Percentiles rank a stretch among this genome's conserved stretches.
Evolutionary conservation across 2,888 invertebrate species (phyloP).

Genomic region (Troides aeacus): DNA sequence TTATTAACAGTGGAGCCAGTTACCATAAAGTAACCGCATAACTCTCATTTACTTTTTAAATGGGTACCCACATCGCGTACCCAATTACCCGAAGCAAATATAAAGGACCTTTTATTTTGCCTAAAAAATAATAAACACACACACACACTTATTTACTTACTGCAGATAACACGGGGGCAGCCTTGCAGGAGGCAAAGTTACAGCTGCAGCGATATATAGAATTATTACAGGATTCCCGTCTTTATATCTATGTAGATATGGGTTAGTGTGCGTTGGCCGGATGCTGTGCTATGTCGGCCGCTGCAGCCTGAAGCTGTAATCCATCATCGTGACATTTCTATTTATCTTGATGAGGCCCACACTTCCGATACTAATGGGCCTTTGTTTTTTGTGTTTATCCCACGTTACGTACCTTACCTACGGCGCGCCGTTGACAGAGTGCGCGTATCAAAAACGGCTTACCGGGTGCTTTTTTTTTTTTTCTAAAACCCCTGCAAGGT

Average conservation of each 20-base stretch:
- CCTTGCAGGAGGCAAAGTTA: constrained; percentile 50
- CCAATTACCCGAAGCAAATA: constrained; percentile 39
- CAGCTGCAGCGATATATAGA: constrained; percentile 35
- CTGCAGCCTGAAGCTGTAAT: constrained; percentile 59
- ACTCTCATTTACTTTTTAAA: constrained; percentile 23
- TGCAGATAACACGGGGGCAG: constrained; percentile 54
- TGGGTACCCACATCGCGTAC: constrained; percentile 33
- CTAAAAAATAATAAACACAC: constrained; percentile 39
- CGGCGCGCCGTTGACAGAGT: constrained; percentile 28
- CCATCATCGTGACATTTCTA: constrained; percentile 76
- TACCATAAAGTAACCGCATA: constrained; percentile 16
- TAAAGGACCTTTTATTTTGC: constrained; percentile 35
- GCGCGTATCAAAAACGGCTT: constrained; percentile 10
- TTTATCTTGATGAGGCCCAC: constrained; percentile 74
- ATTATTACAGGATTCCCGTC: constrained; percentile 40
- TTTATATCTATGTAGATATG: constrained; percentile 39
- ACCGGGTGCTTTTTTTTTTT: background rate
- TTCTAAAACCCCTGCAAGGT: background rate
- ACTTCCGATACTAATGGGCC: constrained; percentile 70
- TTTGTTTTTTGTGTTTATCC: constrained; percentile 52
- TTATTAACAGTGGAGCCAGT: constrained; percentile 20
- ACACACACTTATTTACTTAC: constrained; percentile 58
- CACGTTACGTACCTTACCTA: constrained; percentile 22
- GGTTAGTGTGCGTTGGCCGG: constrained; percentile 33
- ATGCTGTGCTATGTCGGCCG: constrained; percentile 44